Evolutionary conservation across 2,113 vertebrate species (phyloP).

Genomic region (Dipodomys merriami): DNA sequence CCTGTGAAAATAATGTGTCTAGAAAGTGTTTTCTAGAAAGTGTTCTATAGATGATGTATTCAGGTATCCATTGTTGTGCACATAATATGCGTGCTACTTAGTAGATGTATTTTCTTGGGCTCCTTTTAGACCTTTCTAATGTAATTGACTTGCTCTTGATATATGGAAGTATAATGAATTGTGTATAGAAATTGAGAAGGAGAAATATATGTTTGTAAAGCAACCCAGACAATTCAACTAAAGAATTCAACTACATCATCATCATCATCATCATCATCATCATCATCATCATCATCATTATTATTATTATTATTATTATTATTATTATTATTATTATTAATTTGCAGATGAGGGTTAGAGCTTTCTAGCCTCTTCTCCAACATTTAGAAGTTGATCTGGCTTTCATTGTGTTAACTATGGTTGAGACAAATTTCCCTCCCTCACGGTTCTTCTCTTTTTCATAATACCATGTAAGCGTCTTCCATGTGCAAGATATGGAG

Average conservation of each 20-base stretch:
- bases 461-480: neutral
- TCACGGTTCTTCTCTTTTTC: neutral
- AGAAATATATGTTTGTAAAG: conserved; percentile 4
- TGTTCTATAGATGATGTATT: neutral
- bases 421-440: neutral
- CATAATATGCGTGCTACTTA: neutral
- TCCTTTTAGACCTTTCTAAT: neutral
- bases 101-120: neutral
- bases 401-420: neutral
- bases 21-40: neutral
- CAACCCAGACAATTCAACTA: neutral
- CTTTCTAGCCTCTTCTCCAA: neutral
- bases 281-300: too few species aligned
- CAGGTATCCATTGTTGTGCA: neutral
- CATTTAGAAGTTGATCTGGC: neutral
- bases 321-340: too few species aligned
- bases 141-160: conserved; percentile 1
- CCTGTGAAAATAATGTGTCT: neutral
- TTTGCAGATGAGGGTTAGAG: too few species aligned
- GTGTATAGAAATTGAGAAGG: conserved; percentile 13
- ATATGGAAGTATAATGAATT: conserved; percentile 24
- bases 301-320: too few species aligned
- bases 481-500: neutral
- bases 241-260: neutral
- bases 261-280: too few species aligned